Base-by-base conservation (phyloP, 2,888 invertebrate genomes). In the Dilophus febrilis region DNA sequence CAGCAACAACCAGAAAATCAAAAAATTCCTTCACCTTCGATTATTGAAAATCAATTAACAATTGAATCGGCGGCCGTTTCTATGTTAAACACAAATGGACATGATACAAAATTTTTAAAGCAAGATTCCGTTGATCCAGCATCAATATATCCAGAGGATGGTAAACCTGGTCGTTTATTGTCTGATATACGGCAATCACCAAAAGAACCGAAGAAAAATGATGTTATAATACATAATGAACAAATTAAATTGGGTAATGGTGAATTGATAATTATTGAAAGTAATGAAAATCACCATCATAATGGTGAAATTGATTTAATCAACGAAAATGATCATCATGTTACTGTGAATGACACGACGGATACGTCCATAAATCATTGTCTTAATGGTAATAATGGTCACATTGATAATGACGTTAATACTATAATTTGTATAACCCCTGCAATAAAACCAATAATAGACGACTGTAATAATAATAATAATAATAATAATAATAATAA, bases 241-340 rank as follows among this genome's bases (percentile, higher is more conserved):
- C 65, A 66, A 45, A 56, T 59, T 42, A 63, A 66, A 44, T 51
- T 67, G 35, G 67, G 66, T n/a, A 65, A 67, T 48, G 63, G 64
- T 31, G 47, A 42, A 27, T 8, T 22, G 8, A 6, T 22, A 22
- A 4, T 22, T 2, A 33, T 40, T 30, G 33, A 22, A 11, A 29
- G 27, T 37, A 32, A 43, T 41, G 40, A 44, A 16, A 26, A 27
- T 13, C 10, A 19, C 4, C 4, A 22, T 22, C 4, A 22, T 22
- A 22, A 22, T 22, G 8, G 8, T 22, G 8, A 22, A 6, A 8
- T 8, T 4, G 22, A 22, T 22, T 6, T 6, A 6, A 8, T 4
- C 8, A 8, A 4, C 4, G 22, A 22, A 6, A 22, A 22, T 22
- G 8, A 22, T 6, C 4, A 22, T 22, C 22, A 22, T 22, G 8